Evolutionary conservation across 2,797 vertebrate species (phyloP).

Genomic region (Sylvia borin): DNA sequence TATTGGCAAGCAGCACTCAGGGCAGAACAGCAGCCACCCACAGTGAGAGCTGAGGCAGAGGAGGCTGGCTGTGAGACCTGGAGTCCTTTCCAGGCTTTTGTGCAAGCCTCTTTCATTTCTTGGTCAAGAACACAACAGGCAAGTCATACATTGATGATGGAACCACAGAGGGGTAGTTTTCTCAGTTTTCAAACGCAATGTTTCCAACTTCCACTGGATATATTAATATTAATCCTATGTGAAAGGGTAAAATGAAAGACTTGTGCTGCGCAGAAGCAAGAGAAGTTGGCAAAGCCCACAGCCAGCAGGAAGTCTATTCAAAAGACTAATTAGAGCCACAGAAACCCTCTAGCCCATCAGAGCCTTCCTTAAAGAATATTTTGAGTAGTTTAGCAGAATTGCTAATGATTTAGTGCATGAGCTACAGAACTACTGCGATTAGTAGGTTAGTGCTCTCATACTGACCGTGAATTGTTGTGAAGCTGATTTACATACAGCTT

Average conservation of each 20-base stretch:
- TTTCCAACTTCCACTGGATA: not conserved
- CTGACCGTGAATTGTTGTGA: slow-evolving; percentile 76
- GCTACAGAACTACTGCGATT: slow-evolving; percentile 57
- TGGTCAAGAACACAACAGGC: not conserved
- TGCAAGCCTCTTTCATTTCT: not conserved
- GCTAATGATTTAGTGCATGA: slow-evolving; percentile 51
- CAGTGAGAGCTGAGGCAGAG: not conserved
- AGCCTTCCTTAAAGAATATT: slow-evolving; percentile 6
- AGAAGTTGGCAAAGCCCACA: slow-evolving; percentile 30
- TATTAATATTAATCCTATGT: not conserved
- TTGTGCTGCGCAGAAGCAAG: slow-evolving; percentile 30
- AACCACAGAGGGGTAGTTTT: not conserved
- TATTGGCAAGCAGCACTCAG: not conserved
- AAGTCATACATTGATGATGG: not conserved
- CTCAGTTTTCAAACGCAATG: not conserved
- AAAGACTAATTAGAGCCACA: slow-evolving; percentile 47
- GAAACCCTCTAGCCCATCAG: slow-evolving; percentile 7
- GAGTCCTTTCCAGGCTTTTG: not conserved
- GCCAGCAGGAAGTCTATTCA: slow-evolving; percentile 43
- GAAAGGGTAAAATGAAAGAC: slow-evolving; percentile 10
- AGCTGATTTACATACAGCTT: slow-evolving; percentile 81
- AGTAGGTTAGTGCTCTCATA: slow-evolving; percentile 72
- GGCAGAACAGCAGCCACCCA: not conserved
- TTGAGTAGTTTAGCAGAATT: slow-evolving; percentile 44
- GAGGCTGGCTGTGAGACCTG: not conserved